Base-by-base conservation (phyloP, 2,797 vertebrate genomes). In the Smutsia temminckii region DNA sequence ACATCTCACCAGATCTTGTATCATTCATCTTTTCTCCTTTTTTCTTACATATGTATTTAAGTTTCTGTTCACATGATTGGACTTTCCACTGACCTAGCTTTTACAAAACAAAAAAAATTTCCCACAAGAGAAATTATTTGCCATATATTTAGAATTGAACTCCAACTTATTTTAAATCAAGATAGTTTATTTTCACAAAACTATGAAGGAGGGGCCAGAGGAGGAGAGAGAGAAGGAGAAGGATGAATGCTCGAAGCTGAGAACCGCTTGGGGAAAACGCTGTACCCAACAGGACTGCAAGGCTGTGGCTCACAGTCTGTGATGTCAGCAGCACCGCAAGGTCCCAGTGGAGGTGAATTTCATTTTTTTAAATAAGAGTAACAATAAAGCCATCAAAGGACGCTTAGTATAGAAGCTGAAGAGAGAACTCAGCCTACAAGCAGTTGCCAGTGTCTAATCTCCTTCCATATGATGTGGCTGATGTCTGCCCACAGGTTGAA, bases 41-140 rank as follows among this genome's bases (percentile, higher is more conserved):
- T 98, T 98, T 99, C 98, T 99, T 99, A 97, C 99, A 99, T 95
- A 99, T 98, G 53, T 99, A 99, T 89, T 98, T 98, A 18, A 99
- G 94, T 59, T 79, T 97, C 79, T 97, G 63, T 32, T 98, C 96
- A 98, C 99, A 99, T 61, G 98, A 91, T 32, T 97, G 98, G 59
- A 99, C 98, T 92, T 71, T 98, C 99, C 99, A 99, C 25, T 98
- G 98, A 94, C 98, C 98, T 96, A 98, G 46, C 99, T 99, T 96
- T 96, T 74, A 93, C 79, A 96, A 97, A 32, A 94, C 69, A 97
- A 12, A 37, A 68, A 90, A 92, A 89, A 9, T 1, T 12, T 51
- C 27, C 81, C 42, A 85, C 42, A 42, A 93, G 92, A 84, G 55
- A 85, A 88, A 81, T 84, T 34, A 94, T 69, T 94, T 96, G 23